Percentiles rank a stretch among this genome's conserved stretches.
Conservation (phyloP, 2,797 vertebrate species). For the Sparus aurata region DNA sequence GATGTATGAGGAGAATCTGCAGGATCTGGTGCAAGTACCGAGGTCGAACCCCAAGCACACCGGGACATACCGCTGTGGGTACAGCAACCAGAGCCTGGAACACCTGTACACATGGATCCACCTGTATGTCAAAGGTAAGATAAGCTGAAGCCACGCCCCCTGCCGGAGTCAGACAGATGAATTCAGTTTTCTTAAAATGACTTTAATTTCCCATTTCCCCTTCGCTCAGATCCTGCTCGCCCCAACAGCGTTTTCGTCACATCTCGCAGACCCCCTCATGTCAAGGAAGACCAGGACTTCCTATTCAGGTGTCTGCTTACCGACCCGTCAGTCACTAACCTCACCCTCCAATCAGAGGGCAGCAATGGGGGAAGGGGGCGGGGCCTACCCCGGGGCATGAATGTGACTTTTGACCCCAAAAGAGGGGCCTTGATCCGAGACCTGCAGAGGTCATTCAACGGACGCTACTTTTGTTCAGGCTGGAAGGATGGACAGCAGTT, state of each 20-base stretch:
- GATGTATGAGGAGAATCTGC: conserved; percentile 18
- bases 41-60: conserved; percentile 71
- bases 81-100: conserved; percentile 68
- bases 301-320: conserved; percentile 89
- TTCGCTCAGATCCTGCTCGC: conserved; percentile 50
- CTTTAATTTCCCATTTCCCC: conserved; percentile 20
- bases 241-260: conserved; percentile 62
- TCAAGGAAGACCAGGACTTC: conserved; percentile 76
- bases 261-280: fast-evolving
- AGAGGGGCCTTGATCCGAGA: conserved; percentile 84
- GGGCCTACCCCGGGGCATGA: conserved; percentile 70
- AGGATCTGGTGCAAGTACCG: conserved; percentile 28
- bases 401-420: conserved; percentile 80
- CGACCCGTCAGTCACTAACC: conserved; percentile 73
- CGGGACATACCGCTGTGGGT: conserved; percentile 86
- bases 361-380: fast-evolving
- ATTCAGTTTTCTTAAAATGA: background rate
- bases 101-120: conserved; percentile 79
- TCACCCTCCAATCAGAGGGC: conserved; percentile 73
- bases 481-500: conserved; percentile 37
- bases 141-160: background rate
- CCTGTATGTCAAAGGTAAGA: conserved; percentile 87
- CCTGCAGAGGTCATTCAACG: conserved; percentile 67
- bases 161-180: too few species aligned
- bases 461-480: conserved; percentile 84